Percentiles rank a stretch among this genome's conserved stretches.
phyloP scores from a whole-genome alignment of 2,797 vertebrate species.

The Pseudochirops corinnae region DNA sequence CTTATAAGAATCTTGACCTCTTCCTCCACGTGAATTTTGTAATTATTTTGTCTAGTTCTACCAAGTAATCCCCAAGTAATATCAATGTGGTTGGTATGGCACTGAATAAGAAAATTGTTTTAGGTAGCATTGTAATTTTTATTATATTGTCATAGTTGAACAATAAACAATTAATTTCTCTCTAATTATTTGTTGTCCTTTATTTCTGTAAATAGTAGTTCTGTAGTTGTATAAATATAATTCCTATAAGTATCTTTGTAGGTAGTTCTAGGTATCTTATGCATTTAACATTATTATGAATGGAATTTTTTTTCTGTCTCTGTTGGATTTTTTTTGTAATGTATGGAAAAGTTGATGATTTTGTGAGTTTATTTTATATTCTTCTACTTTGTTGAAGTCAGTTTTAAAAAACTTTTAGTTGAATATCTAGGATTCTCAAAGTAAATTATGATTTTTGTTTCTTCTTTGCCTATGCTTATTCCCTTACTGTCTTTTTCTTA shows the following conservation, averaged over 20 bases:
- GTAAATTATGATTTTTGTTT: not conserved
- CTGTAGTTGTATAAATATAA: not conserved
- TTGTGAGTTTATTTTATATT: not conserved
- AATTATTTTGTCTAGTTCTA: not conserved
- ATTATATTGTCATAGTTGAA: not conserved
- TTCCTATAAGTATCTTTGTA: not conserved
- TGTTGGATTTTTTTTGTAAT: not conserved
- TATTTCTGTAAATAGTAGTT: not conserved
- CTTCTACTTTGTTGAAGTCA: not conserved
- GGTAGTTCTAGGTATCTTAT: not conserved
- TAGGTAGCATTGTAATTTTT: not conserved
- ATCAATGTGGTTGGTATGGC: not conserved
- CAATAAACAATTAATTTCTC: not conserved
- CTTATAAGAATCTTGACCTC: not conserved
- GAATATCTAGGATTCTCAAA: not conserved
- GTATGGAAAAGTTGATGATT: not conserved
- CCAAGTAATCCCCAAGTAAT: not conserved
- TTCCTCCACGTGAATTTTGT: not conserved
- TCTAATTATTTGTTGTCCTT: not conserved
- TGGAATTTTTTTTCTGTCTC: not conserved
- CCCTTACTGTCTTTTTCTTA: not conserved
- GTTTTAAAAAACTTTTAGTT: not conserved
- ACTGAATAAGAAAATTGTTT: not conserved
- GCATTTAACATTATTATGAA: not conserved
- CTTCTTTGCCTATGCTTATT: not conserved